Evolutionary conservation across 1,140 invertebrate species (phyloP), one percentile per base, ranked within the genome.

Genomic region (Leptopilina boulardi): DNA sequence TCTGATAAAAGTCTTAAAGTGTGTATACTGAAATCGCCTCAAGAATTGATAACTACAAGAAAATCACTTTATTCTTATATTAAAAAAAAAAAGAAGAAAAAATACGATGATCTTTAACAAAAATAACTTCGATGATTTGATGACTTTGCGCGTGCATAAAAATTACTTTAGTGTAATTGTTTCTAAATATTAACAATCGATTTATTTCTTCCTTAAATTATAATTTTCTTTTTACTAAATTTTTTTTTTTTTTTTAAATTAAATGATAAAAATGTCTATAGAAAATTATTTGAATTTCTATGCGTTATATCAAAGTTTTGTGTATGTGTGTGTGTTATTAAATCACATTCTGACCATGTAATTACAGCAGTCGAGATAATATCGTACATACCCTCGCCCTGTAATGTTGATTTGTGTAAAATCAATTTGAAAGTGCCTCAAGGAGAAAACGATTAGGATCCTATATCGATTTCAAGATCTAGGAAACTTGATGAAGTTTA

Each of bases 121-220:
- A 41, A 75, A 76, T 73, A 54, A 59, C 76, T 80, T 76, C 78
- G n/a, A n/a, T n/a, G n/a, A n/a, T n/a, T n/a, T n/a, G n/a, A n/a
- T n/a, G n/a, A n/a, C n/a, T n/a, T n/a, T n/a, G n/a, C n/a, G n/a
- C n/a, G n/a, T n/a, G n/a, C n/a, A n/a, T n/a, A n/a, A 78, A 75
- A 78, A 74, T 75, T 75, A 76, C 75, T 80, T 78, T 78, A 70
- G 71, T 76, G 5, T 38, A 38, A 38, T 38, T 38, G 0, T 38
- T 38, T 38, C 76, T 80, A 38, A 6, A 6, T 34, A n/a, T n/a
- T n/a, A n/a, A n/a, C n/a, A n/a, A n/a, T n/a, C n/a, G n/a, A n/a
- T n/a, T n/a, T n/a, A n/a, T 34, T 34, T 38, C 34, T 38, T 38
- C 9, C 34, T 9, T n/a, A n/a, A n/a, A n/a, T 38, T 38, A 6